Conservation (phyloP, 2,888 invertebrate genomes). For the Ophion obscuratus region DNA sequence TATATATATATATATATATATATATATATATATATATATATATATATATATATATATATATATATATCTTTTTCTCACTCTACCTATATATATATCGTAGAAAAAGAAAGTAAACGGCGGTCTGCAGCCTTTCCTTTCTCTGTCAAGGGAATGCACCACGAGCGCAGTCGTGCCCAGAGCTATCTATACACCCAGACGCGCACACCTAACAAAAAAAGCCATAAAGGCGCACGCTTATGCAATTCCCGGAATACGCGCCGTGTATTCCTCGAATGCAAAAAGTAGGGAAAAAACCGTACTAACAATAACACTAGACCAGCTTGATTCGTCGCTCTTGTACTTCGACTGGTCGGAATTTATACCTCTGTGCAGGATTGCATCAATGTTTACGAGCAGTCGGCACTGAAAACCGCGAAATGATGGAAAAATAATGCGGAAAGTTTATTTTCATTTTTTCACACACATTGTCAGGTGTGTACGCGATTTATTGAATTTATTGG, state of each 20-base stretch:
- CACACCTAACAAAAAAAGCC: constrained; percentile 24
- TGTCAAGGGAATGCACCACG: constrained; percentile 55
- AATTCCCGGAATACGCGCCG: constrained; percentile 46
- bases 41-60: neutral
- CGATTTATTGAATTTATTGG: no score
- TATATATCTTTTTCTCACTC: neutral
- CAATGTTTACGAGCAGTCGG: no score
- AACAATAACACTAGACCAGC: no score
- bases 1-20: neutral
- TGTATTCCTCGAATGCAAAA: neutral
- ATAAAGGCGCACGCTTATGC: constrained; percentile 40
- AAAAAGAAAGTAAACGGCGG: constrained; percentile 54
- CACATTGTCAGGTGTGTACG: no score
- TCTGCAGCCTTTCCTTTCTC: constrained; percentile 58
- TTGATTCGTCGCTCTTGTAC: no score
- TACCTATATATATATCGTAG: constrained; percentile 3
- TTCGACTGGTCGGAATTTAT: no score
- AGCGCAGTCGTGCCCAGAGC: neutral
- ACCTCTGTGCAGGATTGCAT: no score
- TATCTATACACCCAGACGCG: neutral
- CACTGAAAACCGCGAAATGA: no score
- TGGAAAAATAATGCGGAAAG: no score
- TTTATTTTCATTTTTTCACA: no score
- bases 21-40: neutral
- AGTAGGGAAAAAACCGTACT: no score